A percentile compares a stretch with the other conserved stretches of the same genome.
These are phyloP conservation scores for Drosophila nigrodunni DNA, from an alignment of 1,140 invertebrate genomes.

Conservation along the genomic window DNA sequence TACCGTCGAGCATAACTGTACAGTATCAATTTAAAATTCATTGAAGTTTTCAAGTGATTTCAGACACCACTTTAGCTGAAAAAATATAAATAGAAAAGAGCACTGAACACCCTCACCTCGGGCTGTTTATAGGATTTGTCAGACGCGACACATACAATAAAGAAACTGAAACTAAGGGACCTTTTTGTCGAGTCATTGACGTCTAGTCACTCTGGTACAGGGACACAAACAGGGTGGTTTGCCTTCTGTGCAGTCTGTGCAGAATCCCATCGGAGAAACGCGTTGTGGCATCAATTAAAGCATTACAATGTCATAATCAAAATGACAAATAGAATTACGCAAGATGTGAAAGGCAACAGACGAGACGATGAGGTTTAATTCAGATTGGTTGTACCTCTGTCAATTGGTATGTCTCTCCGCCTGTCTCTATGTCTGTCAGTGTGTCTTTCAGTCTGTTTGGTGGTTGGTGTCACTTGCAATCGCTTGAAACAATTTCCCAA, in stretches of 20 bases:
- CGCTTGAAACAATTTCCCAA: conserved; percentile 71
- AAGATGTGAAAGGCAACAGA: conserved; percentile 80
- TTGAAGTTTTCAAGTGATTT: conserved; percentile 65
- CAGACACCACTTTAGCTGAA: conserved; percentile 22
- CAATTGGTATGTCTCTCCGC: not conserved
- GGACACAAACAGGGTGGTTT: conserved; percentile 62
- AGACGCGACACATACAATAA: conserved; percentile 42
- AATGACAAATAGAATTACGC: conserved; percentile 84
- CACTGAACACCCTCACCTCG: conserved; percentile 42
- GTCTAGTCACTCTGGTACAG: conserved; percentile 47
- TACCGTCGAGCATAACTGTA: conserved; percentile 38
- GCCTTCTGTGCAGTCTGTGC: conserved; percentile 63
- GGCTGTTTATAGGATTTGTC: conserved; percentile 78
- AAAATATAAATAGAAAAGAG: not conserved
- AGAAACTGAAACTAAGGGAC: conserved; percentile 24
- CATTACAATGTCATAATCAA: conserved; percentile 85
- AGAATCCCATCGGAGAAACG: conserved; percentile 17
- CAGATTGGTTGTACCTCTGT: conserved; percentile 17
- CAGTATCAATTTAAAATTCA: conserved; percentile 78
- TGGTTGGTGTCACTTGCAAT: conserved; percentile 61
- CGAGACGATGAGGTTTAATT: conserved; percentile 39
- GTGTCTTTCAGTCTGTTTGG: conserved; percentile 15
- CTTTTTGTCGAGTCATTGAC: conserved; percentile 65
- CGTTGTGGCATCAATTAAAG: conserved; percentile 83
- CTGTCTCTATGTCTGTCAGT: not conserved